Conservation (phyloP, 2,888 invertebrate genomes). For the Rhogogaster chlorosoma region DNA sequence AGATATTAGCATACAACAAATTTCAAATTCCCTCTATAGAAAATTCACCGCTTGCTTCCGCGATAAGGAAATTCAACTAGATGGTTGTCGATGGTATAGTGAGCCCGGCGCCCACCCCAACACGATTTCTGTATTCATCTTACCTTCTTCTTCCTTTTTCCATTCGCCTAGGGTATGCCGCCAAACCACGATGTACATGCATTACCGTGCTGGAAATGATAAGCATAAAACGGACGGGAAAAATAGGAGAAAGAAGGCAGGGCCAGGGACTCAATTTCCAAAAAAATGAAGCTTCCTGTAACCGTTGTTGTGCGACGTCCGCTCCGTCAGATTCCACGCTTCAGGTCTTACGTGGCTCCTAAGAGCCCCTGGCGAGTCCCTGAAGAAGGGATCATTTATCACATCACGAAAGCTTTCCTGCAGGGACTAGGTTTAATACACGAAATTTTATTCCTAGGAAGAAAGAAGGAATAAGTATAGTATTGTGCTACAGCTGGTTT, state of each 20-base stretch:
- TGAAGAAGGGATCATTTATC: slow-evolving; percentile 38
- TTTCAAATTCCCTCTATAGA: slow-evolving; percentile 50
- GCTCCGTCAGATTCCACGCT: slow-evolving; percentile 8
- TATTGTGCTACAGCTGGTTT: not conserved
- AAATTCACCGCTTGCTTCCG: slow-evolving; percentile 35
- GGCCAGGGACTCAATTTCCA: slow-evolving; percentile 7
- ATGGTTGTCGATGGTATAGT: not conserved
- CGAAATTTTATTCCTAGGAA: slow-evolving; percentile 8
- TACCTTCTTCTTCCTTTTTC: not conserved
- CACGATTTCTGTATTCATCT: slow-evolving; percentile 34
- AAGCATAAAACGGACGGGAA: not conserved
- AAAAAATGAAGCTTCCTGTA: slow-evolving; percentile 14
- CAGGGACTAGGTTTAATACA: slow-evolving; percentile 22
- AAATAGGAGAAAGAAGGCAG: not conserved
- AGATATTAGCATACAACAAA: slow-evolving; percentile 52
- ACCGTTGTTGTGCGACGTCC: slow-evolving; percentile 8
- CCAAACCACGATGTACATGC: not conserved
- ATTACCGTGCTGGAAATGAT: not conserved
- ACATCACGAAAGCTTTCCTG: slow-evolving; percentile 14
- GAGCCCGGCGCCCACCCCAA: not conserved
- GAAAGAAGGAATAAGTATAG: not conserved
- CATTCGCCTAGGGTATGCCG: not conserved
- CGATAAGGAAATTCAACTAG: slow-evolving; percentile 42
- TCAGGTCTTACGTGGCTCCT: not conserved
- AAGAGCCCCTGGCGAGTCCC: slow-evolving; percentile 18